Percentiles rank a stretch among this genome's conserved stretches.
Conservation (phyloP, 2,888 invertebrate species). For the Boloria selene region DNA sequence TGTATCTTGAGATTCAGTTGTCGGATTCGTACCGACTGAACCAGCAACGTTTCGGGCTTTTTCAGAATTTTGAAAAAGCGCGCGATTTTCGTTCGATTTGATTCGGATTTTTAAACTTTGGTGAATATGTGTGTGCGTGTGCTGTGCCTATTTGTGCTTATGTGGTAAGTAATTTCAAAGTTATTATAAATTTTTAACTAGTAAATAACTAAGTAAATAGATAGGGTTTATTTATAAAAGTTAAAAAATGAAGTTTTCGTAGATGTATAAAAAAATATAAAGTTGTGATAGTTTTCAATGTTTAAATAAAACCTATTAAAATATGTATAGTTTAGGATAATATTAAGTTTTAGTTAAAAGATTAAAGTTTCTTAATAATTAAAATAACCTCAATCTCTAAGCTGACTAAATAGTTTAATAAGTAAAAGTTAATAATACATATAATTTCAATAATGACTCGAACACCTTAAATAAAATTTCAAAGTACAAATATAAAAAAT, state of each 20-base stretch:
- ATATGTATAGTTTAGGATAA: no score
- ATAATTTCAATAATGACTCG: no score
- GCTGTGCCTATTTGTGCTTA: slow-evolving; percentile 23
- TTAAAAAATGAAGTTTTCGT: background rate
- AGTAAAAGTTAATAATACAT: no score
- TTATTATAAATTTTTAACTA: background rate
- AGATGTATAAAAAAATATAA: no score
- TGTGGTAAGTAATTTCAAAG: slow-evolving; percentile 31
- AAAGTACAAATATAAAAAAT: no score
- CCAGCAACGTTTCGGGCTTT: slow-evolving; percentile 26
- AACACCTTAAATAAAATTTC: no score
- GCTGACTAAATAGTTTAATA: no score
- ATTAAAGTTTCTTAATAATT: no score
- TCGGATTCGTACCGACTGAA: slow-evolving; percentile 48
- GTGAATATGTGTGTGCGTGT: slow-evolving; percentile 22
- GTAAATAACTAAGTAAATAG: background rate
- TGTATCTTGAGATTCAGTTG: slow-evolving; percentile 55
- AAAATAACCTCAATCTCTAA: no score
- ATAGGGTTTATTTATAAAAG: background rate
- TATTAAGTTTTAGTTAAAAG: no score
- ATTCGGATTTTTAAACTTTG: slow-evolving; percentile 12
- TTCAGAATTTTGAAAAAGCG: slow-evolving; percentile 30
- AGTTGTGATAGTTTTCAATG: no score
- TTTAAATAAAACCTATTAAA: no score
- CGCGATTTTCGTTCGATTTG: slow-evolving; percentile 31